These are phyloP conservation scores for Sebastiscus tertius DNA, from an alignment of 2,797 vertebrate genomes.

Conservation along the genomic window DNA sequence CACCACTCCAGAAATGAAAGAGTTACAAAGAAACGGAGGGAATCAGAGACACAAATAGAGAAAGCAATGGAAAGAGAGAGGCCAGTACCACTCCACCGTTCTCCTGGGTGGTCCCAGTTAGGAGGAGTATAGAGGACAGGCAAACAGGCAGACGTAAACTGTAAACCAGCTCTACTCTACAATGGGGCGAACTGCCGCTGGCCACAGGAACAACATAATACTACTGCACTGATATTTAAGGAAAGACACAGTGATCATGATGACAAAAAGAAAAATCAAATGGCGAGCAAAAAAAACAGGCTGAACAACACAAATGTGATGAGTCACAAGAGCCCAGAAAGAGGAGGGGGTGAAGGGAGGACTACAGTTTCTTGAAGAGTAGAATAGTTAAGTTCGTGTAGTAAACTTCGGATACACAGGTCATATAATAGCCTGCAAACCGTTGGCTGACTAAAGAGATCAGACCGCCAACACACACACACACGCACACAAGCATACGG, in stretches of 20 bases:
- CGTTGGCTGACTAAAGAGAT: constrained; percentile 37
- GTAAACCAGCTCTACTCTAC: constrained; percentile 89
- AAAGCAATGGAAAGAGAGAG: constrained; percentile 45
- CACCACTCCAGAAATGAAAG: constrained; percentile 11
- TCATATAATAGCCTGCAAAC: constrained; percentile 45
- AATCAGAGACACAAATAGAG: constrained; percentile 37
- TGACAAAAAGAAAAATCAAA: constrained; percentile 27
- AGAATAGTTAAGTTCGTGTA: constrained; percentile 9
- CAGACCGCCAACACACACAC: constrained; percentile 30
- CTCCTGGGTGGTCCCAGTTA: constrained; percentile 93
- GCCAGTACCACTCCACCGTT: constrained; percentile 82
- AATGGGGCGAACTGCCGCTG: constrained; percentile 83
- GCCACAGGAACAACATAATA: constrained; percentile 78
- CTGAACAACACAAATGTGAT: constrained; percentile 38
- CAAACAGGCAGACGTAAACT: constrained; percentile 96
- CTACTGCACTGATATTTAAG: constrained; percentile 69
- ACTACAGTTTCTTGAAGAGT: constrained; percentile 8
- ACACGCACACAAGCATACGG: constrained; percentile 29
- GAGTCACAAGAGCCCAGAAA: constrained; percentile 41
- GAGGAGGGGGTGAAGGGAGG: neutral
- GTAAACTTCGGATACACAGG: constrained; percentile 21
- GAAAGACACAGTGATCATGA: constrained; percentile 48
- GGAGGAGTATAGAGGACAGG: constrained; percentile 91
- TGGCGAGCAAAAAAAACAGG: neutral
- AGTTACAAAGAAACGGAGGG: constrained; percentile 31